Evolutionary conservation across 2,113 vertebrate genomes (phyloP).

Genomic region (Pituophis catenifer): DNA sequence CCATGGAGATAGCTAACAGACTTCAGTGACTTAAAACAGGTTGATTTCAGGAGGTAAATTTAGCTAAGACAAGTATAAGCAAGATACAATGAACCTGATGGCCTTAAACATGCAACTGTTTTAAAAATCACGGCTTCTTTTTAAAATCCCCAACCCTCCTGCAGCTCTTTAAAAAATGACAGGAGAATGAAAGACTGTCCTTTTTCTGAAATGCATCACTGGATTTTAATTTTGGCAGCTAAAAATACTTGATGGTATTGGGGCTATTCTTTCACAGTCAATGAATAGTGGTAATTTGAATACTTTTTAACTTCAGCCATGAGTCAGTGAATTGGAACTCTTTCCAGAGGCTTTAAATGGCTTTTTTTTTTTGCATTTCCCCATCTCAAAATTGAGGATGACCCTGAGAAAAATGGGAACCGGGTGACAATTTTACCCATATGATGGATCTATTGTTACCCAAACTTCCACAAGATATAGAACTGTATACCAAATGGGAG

Average conservation of each 20-base stretch:
- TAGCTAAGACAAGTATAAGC: slow-evolving; percentile 34
- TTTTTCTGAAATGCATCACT: neutral
- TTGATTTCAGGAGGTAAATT: slow-evolving; percentile 25
- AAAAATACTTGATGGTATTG: slow-evolving; percentile 29
- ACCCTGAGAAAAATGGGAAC: neutral
- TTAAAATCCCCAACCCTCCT: neutral
- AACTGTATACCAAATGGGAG: neutral
- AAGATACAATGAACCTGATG: slow-evolving; percentile 33
- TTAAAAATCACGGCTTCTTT: neutral
- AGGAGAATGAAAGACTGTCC: slow-evolving; percentile 23
- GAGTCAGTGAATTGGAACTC: slow-evolving; percentile 26
- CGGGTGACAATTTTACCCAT: neutral
- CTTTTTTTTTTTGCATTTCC: neutral
- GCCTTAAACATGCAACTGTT: slow-evolving; percentile 25
- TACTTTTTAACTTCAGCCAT: slow-evolving; percentile 15
- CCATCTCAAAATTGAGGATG: slow-evolving; percentile 7
- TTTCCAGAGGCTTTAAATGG: neutral
- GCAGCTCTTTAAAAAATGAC: slow-evolving; percentile 23
- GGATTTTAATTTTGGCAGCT: slow-evolving; percentile 33
- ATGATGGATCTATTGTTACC: slow-evolving; percentile 14
- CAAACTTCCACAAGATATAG: neutral
- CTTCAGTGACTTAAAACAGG: neutral
- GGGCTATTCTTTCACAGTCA: slow-evolving; percentile 37
- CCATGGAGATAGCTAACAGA: neutral
- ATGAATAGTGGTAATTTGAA: slow-evolving; percentile 10